phyloP scores from a whole-genome alignment of 2,888 invertebrate species.

The Dichetophora obliterata region DNA sequence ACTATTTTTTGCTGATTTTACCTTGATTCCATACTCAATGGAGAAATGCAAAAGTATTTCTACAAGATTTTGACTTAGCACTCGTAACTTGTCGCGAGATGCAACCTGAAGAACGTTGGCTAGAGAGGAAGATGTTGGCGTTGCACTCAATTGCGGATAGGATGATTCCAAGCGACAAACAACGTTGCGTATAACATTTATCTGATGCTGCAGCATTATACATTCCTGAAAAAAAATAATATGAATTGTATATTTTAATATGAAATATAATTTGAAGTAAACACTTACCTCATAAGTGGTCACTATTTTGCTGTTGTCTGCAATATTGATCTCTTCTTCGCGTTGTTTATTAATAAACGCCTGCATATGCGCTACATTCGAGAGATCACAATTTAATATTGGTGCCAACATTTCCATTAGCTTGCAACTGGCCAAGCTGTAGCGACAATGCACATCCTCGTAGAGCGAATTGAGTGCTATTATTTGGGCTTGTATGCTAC shows the following conservation, averaged over 20 bases:
- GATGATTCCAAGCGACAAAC: constrained; percentile 80
- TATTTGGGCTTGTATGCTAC: constrained; percentile 72
- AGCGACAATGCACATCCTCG: constrained; percentile 85
- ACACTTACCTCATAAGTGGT: constrained; percentile 70
- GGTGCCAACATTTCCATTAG: constrained; percentile 84
- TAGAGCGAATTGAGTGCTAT: constrained; percentile 78
- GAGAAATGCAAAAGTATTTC: constrained; percentile 83
- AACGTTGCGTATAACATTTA: constrained; percentile 85
- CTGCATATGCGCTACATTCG: constrained; percentile 86
- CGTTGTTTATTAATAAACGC: constrained; percentile 81
- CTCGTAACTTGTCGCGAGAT: constrained; percentile 86
- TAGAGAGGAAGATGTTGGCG: constrained; percentile 60
- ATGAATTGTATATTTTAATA: neutral
- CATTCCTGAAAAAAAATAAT: constrained; percentile 77
- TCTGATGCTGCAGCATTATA: constrained; percentile 87
- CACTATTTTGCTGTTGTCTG: constrained; percentile 71
- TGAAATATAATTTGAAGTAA: neutral
- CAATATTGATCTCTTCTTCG: constrained; percentile 71
- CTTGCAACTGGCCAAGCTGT: constrained; percentile 87
- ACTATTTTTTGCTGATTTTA: no score
- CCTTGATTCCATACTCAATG: constrained; percentile 73
- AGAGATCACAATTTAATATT: constrained; percentile 82
- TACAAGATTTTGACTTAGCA: constrained; percentile 84
- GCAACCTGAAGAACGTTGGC: constrained; percentile 73
- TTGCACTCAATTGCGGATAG: constrained; percentile 53